A percentile compares a stretch with the other conserved stretches of the same genome.
Evolutionary conservation across 92 coral and sea anemone species (phyloP).

Genomic region (Phenganax marumi): DNA sequence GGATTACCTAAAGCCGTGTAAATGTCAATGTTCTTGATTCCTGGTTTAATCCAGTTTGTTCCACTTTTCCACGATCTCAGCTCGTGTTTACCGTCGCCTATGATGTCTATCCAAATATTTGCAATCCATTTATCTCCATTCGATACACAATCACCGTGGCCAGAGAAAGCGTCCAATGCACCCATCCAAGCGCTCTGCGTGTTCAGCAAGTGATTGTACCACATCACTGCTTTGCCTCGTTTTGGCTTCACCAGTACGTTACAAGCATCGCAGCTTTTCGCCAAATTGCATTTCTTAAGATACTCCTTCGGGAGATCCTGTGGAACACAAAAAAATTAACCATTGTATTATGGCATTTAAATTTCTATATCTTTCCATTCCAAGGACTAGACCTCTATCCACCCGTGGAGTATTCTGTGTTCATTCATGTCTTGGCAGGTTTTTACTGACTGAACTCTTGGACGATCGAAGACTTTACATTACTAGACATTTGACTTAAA

Average conservation of each 20-base stretch:
- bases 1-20: slow-evolving; percentile 54
- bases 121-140: slow-evolving; percentile 95
- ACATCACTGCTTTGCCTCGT: slow-evolving; percentile 80
- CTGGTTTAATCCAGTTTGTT: slow-evolving; percentile 71
- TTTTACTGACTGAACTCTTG: no score
- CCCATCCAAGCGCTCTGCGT: slow-evolving; percentile 71
- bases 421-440: no score
- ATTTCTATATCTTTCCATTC: no score
- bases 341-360: background rate
- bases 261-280: slow-evolving; percentile 70
- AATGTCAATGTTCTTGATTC: slow-evolving; percentile 63
- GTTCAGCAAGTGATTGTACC: slow-evolving; percentile 82
- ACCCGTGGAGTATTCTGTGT: no score
- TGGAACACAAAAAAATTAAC: background rate
- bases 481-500: no score
- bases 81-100: slow-evolving; percentile 77
- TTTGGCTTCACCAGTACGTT: slow-evolving; percentile 73
- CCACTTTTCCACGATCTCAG: slow-evolving; percentile 83
- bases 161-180: slow-evolving; percentile 73
- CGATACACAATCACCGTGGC: slow-evolving; percentile 87
- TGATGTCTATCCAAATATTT: slow-evolving; percentile 76
- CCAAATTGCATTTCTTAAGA: slow-evolving; percentile 74
- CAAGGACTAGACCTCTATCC: no score
- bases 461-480: no score
- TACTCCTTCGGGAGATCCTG: slow-evolving; percentile 83